Base-by-base conservation (phyloP, 2,888 invertebrate species). In the Ditula angustiorana region DNA sequence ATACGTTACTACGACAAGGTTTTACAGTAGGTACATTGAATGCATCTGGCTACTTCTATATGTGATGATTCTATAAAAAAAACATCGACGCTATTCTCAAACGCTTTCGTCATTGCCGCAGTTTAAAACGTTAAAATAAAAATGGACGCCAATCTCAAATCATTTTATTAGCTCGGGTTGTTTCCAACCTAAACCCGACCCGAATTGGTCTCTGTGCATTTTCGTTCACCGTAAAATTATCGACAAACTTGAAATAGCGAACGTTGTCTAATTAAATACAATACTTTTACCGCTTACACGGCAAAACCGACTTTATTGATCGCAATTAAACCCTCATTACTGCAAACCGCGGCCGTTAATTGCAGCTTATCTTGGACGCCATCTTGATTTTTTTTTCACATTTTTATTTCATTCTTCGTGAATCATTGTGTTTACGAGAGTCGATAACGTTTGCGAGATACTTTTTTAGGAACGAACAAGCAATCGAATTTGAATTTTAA, bases 371-470 rank as follows among this genome's bases (percentile, higher is more conserved):
- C 85, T 64, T 46, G 67, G 73, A 79, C 81, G 78, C 80, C 77
- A 85, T 84, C 81, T 79, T 77, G 67, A 24, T 66, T 70, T 72
- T 69, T 49, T 35, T 70, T n/a, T n/a, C n/a, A n/a, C n/a, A n/a
- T n/a, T 70, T 71, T 71, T 71, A 67, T 72, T 69, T 75, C 74
- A 69, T 49, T 70, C 67, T 69, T 66, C 57, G 74, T 83, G 82
- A 81, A 81, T 82, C 81, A 79, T 77, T 75, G 77, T 75, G 74
- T 85, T 85, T 86, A 85, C 35, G 61, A 55, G 61, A 24, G 35
- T 16, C 47, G 47, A 47, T 61, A 47, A 55, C 46, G 50, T 55
- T 55, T 19, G 41, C 16, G 19, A 10, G 19, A 16, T 41, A 41
- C 5, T 19, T 41, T n/a, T 41, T 41, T 41, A 5, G 41, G 19